Conservation (phyloP, 2,888 invertebrate species). For the Epinotia brunnichana region DNA sequence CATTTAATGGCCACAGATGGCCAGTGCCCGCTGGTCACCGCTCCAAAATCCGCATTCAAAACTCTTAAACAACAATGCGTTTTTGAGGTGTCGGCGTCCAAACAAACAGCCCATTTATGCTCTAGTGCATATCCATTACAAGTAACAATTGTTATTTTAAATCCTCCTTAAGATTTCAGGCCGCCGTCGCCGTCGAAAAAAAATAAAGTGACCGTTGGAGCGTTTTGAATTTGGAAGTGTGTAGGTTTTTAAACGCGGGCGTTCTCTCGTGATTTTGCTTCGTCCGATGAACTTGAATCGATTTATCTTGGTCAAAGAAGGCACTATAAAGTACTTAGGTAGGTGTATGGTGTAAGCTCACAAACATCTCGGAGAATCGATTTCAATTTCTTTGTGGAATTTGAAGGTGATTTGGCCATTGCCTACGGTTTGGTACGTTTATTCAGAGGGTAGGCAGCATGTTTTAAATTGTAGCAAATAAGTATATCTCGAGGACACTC, state of each 20-base stretch:
- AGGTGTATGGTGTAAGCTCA: conserved; percentile 31
- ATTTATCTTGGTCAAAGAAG: conserved; percentile 49
- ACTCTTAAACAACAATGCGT: conserved; percentile 55
- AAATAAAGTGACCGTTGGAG: conserved; percentile 64
- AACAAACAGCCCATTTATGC: conserved; percentile 74
- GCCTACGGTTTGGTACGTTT: neutral
- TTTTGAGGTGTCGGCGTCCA: conserved; percentile 65
- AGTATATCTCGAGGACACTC: neutral
- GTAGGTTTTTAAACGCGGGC: conserved; percentile 52
- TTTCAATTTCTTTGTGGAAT: conserved; percentile 32
- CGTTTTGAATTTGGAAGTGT: conserved; percentile 55
- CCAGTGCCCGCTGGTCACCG: conserved; percentile 50
- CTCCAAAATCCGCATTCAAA: conserved; percentile 47
- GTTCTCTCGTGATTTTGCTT: conserved; percentile 52
- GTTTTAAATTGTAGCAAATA: too few relatives aligned
- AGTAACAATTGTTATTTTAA: conserved; percentile 63
- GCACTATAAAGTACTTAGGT: conserved; percentile 43
- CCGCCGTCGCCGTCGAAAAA: conserved; percentile 54
- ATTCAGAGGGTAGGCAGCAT: neutral
- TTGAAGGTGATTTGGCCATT: neutral
- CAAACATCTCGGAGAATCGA: conserved; percentile 31
- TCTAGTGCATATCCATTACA: conserved; percentile 82
- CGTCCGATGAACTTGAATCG: conserved; percentile 55
- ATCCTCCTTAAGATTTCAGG: conserved; percentile 65
- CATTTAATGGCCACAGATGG: conserved; percentile 39